Conservation (phyloP, 1,140 invertebrate species). For the Calephelis virginiensis region DNA sequence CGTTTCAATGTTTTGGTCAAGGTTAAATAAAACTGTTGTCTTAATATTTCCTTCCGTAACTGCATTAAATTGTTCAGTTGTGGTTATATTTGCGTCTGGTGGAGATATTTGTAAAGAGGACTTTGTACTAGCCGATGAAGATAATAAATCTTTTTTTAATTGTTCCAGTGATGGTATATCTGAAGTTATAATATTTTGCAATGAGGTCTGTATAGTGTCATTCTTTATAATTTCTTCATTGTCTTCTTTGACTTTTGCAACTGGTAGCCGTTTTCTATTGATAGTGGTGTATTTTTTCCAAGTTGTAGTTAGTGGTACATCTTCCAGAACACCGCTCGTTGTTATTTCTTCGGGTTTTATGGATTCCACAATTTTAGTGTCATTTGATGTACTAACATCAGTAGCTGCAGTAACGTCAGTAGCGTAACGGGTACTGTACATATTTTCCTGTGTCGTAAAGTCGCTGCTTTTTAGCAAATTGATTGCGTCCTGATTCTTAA, state of each 20-base stretch:
- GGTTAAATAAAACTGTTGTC: background rate
- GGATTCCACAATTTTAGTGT: background rate
- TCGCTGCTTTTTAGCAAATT: background rate
- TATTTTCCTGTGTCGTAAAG: background rate
- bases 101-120: background rate
- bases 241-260: constrained; percentile 13
- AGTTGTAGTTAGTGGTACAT: background rate
- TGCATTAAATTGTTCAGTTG: background rate
- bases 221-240: constrained; percentile 27
- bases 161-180: constrained; percentile 47
- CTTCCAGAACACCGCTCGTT: background rate
- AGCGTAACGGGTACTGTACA: background rate
- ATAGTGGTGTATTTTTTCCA: constrained; percentile 59
- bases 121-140: constrained; percentile 23
- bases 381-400: background rate
- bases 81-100: background rate
- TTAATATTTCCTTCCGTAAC: background rate
- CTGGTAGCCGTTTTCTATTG: constrained; percentile 39
- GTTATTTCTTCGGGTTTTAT: background rate
- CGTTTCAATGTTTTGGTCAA: background rate
- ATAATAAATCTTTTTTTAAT: constrained; percentile 43
- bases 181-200: constrained; percentile 42
- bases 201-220: constrained; percentile 31
- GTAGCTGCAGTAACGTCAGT: background rate
- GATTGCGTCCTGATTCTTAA: too few relatives aligned